Conservation (phyloP, 1,140 invertebrate genomes). For the Euschistus heros region DNA sequence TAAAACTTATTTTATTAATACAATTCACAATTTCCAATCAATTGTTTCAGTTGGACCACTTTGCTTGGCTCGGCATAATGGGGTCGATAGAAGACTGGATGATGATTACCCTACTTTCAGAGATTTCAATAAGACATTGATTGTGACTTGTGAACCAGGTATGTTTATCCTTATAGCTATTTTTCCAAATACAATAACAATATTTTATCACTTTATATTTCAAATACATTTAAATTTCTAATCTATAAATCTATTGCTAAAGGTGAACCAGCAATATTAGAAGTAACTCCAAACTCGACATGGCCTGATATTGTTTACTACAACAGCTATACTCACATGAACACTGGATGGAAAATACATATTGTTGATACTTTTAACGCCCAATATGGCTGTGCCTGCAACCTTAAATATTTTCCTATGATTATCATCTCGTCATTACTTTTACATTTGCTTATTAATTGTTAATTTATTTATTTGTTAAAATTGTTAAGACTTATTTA, state of each 20-base stretch:
- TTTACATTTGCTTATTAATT: constrained; percentile 5
- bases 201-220: neutral
- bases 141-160: constrained; percentile 54
- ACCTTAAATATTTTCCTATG: constrained; percentile 3
- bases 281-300: constrained; percentile 75
- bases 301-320: constrained; percentile 92
- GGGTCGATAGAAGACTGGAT: constrained; percentile 61
- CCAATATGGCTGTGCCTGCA: constrained; percentile 6
- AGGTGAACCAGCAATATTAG: constrained; percentile 57
- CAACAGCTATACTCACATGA: constrained; percentile 80
- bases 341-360: constrained; percentile 85
- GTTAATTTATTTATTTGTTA: constrained; percentile 14
- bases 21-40: too few relatives aligned
- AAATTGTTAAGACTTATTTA: neutral
- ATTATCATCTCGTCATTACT: neutral
- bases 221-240: neutral
- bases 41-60: constrained; percentile 58
- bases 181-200: neutral
- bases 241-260: constrained; percentile 18
- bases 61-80: constrained; percentile 56
- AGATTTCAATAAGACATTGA: constrained; percentile 67
- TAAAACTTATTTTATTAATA: too few relatives aligned
- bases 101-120: constrained; percentile 67
- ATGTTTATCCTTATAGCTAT: constrained; percentile 24
- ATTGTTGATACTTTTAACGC: constrained; percentile 57